These are phyloP conservation scores for Eulacestoma nigropectus DNA, from an alignment of 2,113 vertebrate genomes.

Conservation along the genomic window DNA sequence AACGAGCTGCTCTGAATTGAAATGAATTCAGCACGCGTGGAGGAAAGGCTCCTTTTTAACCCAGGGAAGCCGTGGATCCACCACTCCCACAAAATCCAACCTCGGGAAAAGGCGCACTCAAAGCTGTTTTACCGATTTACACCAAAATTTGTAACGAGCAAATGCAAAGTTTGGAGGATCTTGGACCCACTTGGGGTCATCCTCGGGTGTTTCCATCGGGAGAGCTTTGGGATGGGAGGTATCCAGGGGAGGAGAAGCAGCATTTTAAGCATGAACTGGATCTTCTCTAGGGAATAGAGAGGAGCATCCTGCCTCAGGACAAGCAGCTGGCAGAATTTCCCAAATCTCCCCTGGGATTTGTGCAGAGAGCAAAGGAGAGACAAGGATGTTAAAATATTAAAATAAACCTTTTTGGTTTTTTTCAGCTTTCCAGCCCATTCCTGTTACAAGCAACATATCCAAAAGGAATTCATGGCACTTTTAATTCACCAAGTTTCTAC, in stretches of 20 bases:
- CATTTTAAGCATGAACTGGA: neutral
- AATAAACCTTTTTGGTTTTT: neutral
- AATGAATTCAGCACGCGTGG: neutral
- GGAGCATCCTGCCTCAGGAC: neutral
- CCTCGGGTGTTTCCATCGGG: accelerated
- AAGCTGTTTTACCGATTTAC: neutral
- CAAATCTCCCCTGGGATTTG: neutral
- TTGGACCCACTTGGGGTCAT: neutral
- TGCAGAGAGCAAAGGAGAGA: neutral
- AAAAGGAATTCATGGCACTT: neutral
- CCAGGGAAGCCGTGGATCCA: neutral
- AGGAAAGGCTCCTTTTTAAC: neutral
- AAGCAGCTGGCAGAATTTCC: neutral
- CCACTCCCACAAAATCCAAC: neutral
- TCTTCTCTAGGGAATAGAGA: neutral
- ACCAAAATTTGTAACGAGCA: neutral
- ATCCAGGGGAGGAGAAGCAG: neutral
- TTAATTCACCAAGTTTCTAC: neutral
- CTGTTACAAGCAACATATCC: neutral
- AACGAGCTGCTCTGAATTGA: neutral
- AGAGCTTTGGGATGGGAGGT: neutral
- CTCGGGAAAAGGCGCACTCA: neutral
- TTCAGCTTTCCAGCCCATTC: neutral
- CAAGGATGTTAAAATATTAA: neutral
- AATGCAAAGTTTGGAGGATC: neutral